Conservation (phyloP, 2,797 vertebrate species). For the Rhynchotus rufescens region DNA sequence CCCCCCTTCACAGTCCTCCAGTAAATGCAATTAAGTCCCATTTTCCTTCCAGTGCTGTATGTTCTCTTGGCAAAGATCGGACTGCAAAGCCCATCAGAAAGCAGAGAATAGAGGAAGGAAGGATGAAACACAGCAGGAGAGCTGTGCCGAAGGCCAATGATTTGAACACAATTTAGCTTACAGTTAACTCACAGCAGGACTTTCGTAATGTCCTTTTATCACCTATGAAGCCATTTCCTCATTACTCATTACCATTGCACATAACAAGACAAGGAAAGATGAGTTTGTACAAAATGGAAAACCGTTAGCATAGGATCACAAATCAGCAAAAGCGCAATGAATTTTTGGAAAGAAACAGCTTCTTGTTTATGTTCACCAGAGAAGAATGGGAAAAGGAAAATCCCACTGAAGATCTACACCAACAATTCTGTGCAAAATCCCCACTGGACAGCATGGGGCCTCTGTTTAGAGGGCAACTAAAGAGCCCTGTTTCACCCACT, state of each 20-base stretch:
- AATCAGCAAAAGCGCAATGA: neutral
- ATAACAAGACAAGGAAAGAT: constrained; percentile 53
- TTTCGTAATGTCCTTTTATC: constrained; percentile 45
- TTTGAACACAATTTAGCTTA: constrained; percentile 56
- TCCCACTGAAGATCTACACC: neutral
- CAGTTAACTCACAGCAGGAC: constrained; percentile 52
- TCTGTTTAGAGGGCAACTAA: neutral
- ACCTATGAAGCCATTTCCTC: constrained; percentile 45
- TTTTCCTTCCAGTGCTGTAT: constrained; percentile 26
- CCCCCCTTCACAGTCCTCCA: neutral
- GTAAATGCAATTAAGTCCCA: constrained; percentile 40
- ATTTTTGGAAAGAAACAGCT: neutral
- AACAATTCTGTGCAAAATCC: neutral
- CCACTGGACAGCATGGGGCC: neutral
- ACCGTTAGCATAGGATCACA: neutral
- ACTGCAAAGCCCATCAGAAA: constrained; percentile 48
- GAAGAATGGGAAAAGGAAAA: neutral
- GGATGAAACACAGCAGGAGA: constrained; percentile 27
- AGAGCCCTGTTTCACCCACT: neutral
- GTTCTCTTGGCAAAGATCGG: constrained; percentile 39
- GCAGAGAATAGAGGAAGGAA: constrained; percentile 24
- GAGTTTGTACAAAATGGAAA: constrained; percentile 42
- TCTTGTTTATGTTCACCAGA: neutral
- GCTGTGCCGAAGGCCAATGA: neutral
- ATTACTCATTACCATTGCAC: constrained; percentile 29